Evolutionary conservation across 2,113 vertebrate genomes (phyloP).

Genomic region (Hylia prasina): DNA sequence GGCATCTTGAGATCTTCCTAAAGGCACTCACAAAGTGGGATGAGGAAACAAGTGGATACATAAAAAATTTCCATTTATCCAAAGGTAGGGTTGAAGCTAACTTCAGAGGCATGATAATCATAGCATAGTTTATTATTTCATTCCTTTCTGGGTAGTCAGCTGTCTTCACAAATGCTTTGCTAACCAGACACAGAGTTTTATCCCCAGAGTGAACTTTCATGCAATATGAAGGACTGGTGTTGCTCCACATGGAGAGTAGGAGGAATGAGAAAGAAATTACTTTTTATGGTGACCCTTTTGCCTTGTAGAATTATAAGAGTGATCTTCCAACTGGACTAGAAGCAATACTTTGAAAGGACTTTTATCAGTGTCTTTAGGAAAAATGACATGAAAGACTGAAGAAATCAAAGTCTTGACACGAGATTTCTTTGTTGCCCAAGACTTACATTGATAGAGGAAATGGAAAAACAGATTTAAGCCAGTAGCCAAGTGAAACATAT

Average conservation of each 20-base stretch:
- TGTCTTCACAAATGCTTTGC: neutral
- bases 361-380: neutral
- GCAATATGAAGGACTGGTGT: neutral
- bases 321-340: neutral
- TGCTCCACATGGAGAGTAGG: neutral
- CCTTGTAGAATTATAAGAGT: neutral
- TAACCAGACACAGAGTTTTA: neutral
- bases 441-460: neutral
- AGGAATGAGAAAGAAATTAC: neutral
- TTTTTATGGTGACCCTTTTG: neutral
- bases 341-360: neutral
- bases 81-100: neutral
- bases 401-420: neutral
- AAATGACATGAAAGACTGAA: neutral
- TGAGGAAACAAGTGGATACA: neutral
- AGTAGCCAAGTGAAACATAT: neutral
- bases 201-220: neutral
- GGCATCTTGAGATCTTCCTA: neutral
- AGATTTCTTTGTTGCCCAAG: neutral
- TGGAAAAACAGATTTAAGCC: neutral
- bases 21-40: neutral
- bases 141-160: neutral
- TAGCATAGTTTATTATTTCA: neutral
- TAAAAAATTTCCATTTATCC: neutral
- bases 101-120: neutral